Conservation (phyloP, 2,113 vertebrate genomes). For the Tauraco erythrolophus region DNA sequence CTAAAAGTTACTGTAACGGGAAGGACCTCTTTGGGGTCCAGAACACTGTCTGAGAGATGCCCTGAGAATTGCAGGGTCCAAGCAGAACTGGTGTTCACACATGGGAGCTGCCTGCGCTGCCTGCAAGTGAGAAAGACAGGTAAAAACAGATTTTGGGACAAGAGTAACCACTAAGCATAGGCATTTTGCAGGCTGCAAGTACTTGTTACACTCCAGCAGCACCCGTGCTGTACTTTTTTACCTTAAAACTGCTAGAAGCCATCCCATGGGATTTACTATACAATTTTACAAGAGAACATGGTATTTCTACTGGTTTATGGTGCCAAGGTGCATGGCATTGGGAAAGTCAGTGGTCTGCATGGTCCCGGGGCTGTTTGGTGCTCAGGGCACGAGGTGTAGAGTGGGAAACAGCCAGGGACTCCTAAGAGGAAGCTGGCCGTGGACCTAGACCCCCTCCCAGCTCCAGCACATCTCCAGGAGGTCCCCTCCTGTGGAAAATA, state of each 20-base stretch:
- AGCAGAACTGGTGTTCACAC: neutral
- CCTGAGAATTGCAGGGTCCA: fast-evolving
- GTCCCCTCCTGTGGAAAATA: neutral
- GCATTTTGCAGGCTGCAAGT: neutral
- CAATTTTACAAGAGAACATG: neutral
- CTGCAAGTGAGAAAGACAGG: fast-evolving
- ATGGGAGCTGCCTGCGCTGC: neutral
- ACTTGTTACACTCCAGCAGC: neutral
- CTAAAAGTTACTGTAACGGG: neutral
- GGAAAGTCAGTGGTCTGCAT: neutral
- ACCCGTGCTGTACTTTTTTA: neutral
- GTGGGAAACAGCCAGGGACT: neutral
- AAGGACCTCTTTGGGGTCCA: neutral
- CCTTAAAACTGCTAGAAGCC: neutral
- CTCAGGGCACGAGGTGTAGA: neutral
- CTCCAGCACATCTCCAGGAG: neutral
- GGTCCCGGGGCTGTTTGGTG: neutral
- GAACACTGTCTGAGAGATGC: neutral
- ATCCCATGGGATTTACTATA: neutral
- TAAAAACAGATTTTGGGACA: neutral
- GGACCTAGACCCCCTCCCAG: neutral
- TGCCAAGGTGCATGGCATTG: neutral
- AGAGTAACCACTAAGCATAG: neutral
- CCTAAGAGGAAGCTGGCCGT: neutral
- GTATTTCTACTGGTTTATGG: neutral